phyloP scores from a whole-genome alignment of 2,113 vertebrate species.

The Cyprinus carpio region DNA sequence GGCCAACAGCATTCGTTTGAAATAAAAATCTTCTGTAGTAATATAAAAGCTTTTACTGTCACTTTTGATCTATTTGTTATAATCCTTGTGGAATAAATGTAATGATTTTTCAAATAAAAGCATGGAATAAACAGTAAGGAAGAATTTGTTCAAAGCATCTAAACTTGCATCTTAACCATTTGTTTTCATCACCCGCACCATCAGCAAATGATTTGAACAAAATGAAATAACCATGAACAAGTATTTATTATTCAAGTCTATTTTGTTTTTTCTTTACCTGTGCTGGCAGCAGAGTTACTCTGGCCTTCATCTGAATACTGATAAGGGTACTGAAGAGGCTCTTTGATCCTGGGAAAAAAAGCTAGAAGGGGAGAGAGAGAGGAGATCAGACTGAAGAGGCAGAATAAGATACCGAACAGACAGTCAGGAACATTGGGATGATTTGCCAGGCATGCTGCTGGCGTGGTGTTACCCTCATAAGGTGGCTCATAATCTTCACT shows the following conservation, averaged over 20 bases:
- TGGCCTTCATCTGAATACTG: constrained; percentile 97
- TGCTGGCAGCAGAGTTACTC: constrained; percentile 96
- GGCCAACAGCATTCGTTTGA: too few relatives aligned
- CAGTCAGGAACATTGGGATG: not conserved
- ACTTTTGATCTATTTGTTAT: too few relatives aligned
- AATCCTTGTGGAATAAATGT: too few relatives aligned
- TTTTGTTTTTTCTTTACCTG: constrained; percentile 79
- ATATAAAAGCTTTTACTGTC: too few relatives aligned
- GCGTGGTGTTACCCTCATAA: constrained; percentile 87
- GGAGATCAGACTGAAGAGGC: constrained; percentile 36
- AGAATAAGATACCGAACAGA: not conserved
- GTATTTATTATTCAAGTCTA: not conserved
- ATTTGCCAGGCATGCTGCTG: not conserved
- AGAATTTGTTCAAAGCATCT: not conserved
- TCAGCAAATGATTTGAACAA: not conserved
- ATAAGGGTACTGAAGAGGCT: constrained; percentile 93
- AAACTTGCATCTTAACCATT: not conserved
- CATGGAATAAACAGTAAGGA: too few relatives aligned
- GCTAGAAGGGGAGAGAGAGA: constrained; percentile 70
- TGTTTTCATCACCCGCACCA: not conserved
- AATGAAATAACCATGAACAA: not conserved
- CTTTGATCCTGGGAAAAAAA: constrained; percentile 94
- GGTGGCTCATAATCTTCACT: constrained; percentile 98
- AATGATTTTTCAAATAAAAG: too few relatives aligned
- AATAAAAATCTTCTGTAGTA: too few relatives aligned